phyloP scores from a whole-genome alignment of 1,140 invertebrate genomes.

The Tetramorium alpestre region DNA sequence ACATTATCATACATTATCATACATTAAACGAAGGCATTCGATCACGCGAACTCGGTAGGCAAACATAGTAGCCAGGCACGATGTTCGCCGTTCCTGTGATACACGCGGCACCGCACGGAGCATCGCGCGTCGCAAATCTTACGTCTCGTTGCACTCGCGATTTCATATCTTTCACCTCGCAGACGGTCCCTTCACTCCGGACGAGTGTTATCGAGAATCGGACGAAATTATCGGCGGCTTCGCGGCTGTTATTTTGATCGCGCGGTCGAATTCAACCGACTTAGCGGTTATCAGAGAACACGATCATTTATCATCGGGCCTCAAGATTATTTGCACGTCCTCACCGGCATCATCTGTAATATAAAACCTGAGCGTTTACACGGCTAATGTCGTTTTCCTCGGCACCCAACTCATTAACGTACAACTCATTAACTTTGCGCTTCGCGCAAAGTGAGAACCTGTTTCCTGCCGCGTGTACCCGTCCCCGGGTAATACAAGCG shows the following conservation, averaged over 20 bases:
- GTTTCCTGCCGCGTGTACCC: slow-evolving; percentile 19
- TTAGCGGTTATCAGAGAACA: not conserved
- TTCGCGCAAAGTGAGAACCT: slow-evolving; percentile 57
- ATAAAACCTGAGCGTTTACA: slow-evolving; percentile 48
- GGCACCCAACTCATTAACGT: slow-evolving; percentile 54
- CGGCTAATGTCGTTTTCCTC: slow-evolving; percentile 53
- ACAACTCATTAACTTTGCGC: slow-evolving; percentile 46
- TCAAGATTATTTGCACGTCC: slow-evolving; percentile 28
- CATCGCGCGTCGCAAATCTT: slow-evolving; percentile 1
- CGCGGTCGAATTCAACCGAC: not conserved
- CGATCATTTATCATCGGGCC: slow-evolving; percentile 35
- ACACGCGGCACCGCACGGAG: not conserved
- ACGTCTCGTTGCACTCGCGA: not conserved
- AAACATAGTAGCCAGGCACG: slow-evolving; percentile 41
- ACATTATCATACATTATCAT: slow-evolving; percentile 75
- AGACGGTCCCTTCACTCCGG: no score
- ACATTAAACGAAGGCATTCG: slow-evolving; percentile 66
- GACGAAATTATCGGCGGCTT: not conserved
- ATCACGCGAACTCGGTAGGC: slow-evolving; percentile 52
- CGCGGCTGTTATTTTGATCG: not conserved
- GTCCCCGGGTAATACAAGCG: slow-evolving; percentile 49
- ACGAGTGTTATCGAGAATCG: not conserved
- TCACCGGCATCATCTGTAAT: slow-evolving; percentile 17
- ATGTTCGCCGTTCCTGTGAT: not conserved
- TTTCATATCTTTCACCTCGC: not conserved